These are phyloP conservation scores for Xanthostigma xanthostigma DNA, from an alignment of 2,888 invertebrate genomes.

Conservation along the genomic window DNA sequence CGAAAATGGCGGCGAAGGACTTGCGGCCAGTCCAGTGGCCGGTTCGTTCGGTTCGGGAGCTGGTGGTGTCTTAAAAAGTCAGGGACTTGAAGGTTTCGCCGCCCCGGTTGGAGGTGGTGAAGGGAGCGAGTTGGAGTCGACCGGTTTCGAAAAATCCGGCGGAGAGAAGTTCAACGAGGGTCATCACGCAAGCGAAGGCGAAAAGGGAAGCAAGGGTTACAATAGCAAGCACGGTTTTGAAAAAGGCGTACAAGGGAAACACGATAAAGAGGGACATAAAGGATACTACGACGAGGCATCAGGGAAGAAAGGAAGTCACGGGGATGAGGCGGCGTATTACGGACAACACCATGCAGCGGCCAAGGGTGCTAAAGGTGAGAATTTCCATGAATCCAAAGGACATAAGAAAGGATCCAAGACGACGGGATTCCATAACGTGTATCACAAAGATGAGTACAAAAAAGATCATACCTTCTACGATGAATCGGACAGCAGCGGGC, in stretches of 20 bases:
- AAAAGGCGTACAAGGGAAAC: constrained; percentile 38
- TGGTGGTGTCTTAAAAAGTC: constrained; percentile 1
- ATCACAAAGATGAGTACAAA: constrained; percentile 63
- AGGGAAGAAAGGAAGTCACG: constrained; percentile 37
- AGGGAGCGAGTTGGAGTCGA: constrained; percentile 1
- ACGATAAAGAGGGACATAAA: constrained; percentile 36
- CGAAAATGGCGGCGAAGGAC: background rate
- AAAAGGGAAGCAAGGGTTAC: constrained; percentile 40
- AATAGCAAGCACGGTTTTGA: constrained; percentile 35
- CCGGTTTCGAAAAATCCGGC: constrained; percentile 23
- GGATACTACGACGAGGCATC: constrained; percentile 36
- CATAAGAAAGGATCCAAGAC: constrained; percentile 55
- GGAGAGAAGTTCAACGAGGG: constrained; percentile 34
- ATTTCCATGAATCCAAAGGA: constrained; percentile 40
- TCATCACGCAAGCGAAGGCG: constrained; percentile 35
- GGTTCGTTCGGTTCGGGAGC: constrained; percentile 19
- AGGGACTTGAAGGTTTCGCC: constrained; percentile 6
- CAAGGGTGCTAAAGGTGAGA: constrained; percentile 37
- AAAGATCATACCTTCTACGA: constrained; percentile 65
- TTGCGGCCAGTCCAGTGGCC: background rate
- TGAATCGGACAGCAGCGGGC: constrained; percentile 48
- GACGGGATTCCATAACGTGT: constrained; percentile 56
- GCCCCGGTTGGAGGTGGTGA: constrained; percentile 1
- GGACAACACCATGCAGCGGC: constrained; percentile 37
- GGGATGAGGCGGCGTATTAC: constrained; percentile 37